Evolutionary conservation across 2,797 vertebrate species (phyloP).

Genomic region (Macrochelys suwanniensis): DNA sequence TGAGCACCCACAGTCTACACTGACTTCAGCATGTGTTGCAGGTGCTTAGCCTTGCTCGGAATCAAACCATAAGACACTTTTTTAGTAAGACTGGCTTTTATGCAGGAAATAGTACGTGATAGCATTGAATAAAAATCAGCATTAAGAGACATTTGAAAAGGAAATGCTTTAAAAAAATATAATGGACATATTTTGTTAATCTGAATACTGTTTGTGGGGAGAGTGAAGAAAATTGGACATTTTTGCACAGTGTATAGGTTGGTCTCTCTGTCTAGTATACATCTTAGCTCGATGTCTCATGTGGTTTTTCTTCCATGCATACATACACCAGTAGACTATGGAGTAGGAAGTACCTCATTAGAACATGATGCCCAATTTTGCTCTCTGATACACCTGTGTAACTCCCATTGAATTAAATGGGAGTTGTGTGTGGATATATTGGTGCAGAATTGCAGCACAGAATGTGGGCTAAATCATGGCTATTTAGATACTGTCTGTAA

Average conservation of each 20-base stretch:
- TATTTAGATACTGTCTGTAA: neutral
- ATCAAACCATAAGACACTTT: neutral
- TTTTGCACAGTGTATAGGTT: neutral
- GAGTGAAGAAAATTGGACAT: neutral
- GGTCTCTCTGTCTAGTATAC: neutral
- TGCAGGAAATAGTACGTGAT: neutral
- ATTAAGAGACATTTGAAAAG: constrained; percentile 22
- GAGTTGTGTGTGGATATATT: neutral
- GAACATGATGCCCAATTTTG: neutral
- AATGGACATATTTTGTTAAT: neutral
- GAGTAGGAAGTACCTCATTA: neutral
- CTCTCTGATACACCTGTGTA: neutral
- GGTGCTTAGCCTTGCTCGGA: neutral
- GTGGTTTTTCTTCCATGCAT: neutral
- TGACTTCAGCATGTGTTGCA: neutral
- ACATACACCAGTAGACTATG: neutral
- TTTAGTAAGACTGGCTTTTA: neutral
- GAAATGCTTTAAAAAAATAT: neutral
- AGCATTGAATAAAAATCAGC: neutral
- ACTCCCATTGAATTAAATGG: neutral
- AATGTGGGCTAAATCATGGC: neutral
- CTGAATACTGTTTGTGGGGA: neutral
- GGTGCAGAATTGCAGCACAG: neutral
- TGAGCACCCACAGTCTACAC: neutral
- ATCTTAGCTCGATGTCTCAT: neutral